Evolutionary conservation across 2,113 vertebrate species (phyloP), one percentile per base, ranked within the genome.

Genomic region (Ibidorhyncha struthersii): DNA sequence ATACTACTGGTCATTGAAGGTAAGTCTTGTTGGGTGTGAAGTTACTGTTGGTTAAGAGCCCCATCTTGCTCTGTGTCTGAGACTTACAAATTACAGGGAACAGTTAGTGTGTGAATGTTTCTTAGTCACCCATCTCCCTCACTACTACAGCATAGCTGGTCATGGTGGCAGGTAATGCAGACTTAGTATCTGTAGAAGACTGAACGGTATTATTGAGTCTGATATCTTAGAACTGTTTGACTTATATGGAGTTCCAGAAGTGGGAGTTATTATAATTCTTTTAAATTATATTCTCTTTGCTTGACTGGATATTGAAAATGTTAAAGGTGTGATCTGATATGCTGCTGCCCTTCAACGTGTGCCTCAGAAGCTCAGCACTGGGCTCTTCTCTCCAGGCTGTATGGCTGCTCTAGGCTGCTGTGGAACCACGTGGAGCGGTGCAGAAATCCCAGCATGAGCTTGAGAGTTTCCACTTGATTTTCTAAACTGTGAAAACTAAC

Each of bases 121-220:
- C 58, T 18, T 49, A 34, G 36, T 52, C 70, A 17, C 10, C 4
- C 10, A 5, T 38, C 40, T 53, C 8, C 14, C 27, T 89, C 38
- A 25, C 12, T 81, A 13, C 8, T n/a, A 4, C 17, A 26, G 9
- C 4, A 0, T 23, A 29, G 38, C 17, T 26, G 9, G 10, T 27
- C 2, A 0, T 1, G 6, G 23, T 63, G 15, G 18, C 0, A 1
- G 14, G 26, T 38, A 71, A 40, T 8, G 21, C 0, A 0, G 8
- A 4, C 21, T 52, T 81, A 9, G 26, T 49, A 13, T 62, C 17
- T 47, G 1, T 2, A 36, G 52, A n/a, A 71, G 9, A 12, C 8
- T 20, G 9, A 59, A 30, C 12, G 8, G 2, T 30, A 2, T 30
- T 34, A 17, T 4, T 74, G 43, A 58, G 58, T 41, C 23, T 74